Base-by-base conservation (phyloP, 2,888 invertebrate species). In the Cephus runcator region DNA sequence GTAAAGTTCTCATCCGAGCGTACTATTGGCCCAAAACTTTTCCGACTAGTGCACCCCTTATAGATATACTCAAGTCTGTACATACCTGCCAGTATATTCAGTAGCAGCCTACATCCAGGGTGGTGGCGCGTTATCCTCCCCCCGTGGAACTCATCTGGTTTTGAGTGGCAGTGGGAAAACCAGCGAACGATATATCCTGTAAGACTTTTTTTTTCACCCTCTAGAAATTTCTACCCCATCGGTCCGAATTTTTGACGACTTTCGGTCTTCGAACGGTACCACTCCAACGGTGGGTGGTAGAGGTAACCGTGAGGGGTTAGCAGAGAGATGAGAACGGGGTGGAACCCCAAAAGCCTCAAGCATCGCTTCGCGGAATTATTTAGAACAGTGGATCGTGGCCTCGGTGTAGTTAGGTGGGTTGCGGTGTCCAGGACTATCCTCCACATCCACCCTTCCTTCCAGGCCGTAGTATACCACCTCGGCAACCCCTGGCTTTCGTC, bases 321-420 rank as follows among this genome's bases (percentile, higher is more conserved):
- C 23, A 9, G 2, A 56, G 56, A 6, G 56, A 56, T 56, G 56
- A 23, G 56, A 56, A 56, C 23, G 56, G 71, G 71, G 12, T 83
- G 82, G 82, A 85, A 81, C 83, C 75, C 83, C 84, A 84, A 88
- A 89, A 89, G 88, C 89, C 89, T 87, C 88, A 88, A 89, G 90
- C 90, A 90, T 91, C 88, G 89, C 88, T 88, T 88, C 88, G 87
- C 85, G 85, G 90, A 91, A 91, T 91, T 90, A 91, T 91, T 91
- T 90, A 91, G 90, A 90, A 88, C 88, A 88, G 89, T 87, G 88
- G 87, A 89, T 89, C 87, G 83, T 88, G 86, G 89, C 87, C 87
- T 84, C 86, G 87, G 84, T 88, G 89, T 89, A 88, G 90, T 89
- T 88, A 88, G 89, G 83, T 87, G 88, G 88, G 87, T 87, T 89